Evolutionary conservation across 2,113 vertebrate genomes (phyloP), one percentile per base, ranked within the genome.

Genomic region (Hirundichthys speculiger): DNA sequence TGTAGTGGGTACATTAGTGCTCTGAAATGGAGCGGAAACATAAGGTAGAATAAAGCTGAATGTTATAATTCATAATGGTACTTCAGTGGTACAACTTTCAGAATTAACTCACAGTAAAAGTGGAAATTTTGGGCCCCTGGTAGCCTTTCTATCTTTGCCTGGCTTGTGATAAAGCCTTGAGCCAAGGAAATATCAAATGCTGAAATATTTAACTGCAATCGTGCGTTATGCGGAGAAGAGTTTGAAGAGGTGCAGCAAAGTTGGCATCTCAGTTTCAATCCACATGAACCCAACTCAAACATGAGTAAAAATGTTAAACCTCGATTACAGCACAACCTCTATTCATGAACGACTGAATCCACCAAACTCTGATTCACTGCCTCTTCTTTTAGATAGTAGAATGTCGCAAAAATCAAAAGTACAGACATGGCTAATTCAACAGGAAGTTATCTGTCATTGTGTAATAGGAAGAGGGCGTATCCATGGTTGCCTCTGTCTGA

Each of bases 401-500:
- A 73, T 81, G 79, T 78, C n/a, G 43, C 68, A 80, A 84, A 78
- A 76, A 50, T 64, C 46, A 72, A 78, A 77, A 84, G 42, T 64
- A 81, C 75, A 73, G 49, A 15, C 0, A 13, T 40, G 34, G 30
- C 61, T 82, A 42, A 45, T 77, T 73, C 2, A 2, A 69, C 78
- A 82, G 86, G 82, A 85, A 85, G 79, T 69, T 43, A 55, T 72
- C 54, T 64, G 52, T 19, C 54, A 7, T 77, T 86, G 63, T 78
- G 75, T 60, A 88, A 83, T 50, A 79, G 73, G 58, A 83, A 76
- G 65, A 55, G 66, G 64, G 43, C 55, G 83, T 77, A 68, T 46
- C 73, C 80, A 86, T 75, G 64, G 82, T 79, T 73, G 83, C 69
- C 49, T 75, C 71, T 82, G 62, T 79, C 48, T 73, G 74, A 72